Conservation (phyloP, 2,888 invertebrate species). For the Meliscaeva auricollis region DNA sequence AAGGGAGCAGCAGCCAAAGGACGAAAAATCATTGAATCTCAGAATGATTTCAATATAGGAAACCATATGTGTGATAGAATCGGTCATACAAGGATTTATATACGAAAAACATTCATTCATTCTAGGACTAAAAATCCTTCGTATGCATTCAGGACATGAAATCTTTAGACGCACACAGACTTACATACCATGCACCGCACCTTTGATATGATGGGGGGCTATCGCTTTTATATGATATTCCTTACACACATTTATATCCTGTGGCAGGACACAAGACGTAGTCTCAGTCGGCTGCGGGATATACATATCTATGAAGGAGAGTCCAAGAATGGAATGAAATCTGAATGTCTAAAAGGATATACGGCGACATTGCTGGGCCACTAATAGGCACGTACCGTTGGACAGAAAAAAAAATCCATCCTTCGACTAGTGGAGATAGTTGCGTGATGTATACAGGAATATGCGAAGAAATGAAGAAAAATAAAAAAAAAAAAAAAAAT, state of each 20-base stretch:
- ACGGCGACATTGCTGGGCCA: conserved; percentile 57
- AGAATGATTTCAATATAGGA: conserved; percentile 63
- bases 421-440: conserved; percentile 66
- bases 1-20: not conserved
- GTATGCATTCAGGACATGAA: conserved; percentile 62
- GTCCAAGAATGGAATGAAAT: conserved; percentile 67
- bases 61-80: conserved; percentile 31
- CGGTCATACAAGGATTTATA: conserved; percentile 57
- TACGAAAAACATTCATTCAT: not conserved
- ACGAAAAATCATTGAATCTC: conserved; percentile 42
- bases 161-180: not conserved
- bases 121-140: not conserved
- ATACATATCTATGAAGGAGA: no score
- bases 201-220: conserved; percentile 50
- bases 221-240: conserved; percentile 74
- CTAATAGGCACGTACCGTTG: conserved; percentile 71
- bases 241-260: conserved; percentile 73
- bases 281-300: no score
- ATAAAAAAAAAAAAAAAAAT: conserved; percentile 10
- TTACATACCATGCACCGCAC: conserved; percentile 20
- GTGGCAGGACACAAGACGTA: conserved; percentile 42
- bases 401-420: conserved; percentile 61
- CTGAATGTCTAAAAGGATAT: conserved; percentile 73
- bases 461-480: conserved; percentile 1
- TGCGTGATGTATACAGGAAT: conserved; percentile 41